phyloP scores from a whole-genome alignment of 2,888 invertebrate species.

The Meiosimyza platycephala region DNA sequence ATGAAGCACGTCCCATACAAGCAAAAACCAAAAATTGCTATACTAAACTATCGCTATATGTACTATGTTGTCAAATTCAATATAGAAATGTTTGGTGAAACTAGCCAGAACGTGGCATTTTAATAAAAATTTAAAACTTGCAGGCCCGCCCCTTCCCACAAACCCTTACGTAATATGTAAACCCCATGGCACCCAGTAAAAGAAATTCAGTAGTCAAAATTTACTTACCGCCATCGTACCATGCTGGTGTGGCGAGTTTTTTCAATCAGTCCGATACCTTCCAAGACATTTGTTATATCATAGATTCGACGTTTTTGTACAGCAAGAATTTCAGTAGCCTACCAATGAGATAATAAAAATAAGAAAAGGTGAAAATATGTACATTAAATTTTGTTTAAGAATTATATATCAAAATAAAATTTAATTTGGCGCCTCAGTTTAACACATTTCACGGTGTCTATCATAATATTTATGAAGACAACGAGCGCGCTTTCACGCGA shows the following conservation, averaged over 20 bases:
- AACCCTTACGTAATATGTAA: too few species aligned
- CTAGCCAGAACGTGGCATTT: too few species aligned
- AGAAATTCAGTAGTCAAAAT: too few species aligned
- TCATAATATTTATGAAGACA: background rate
- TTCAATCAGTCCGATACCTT: slow-evolving; percentile 84
- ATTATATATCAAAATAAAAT: slow-evolving; percentile 15
- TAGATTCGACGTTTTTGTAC: slow-evolving; percentile 85
- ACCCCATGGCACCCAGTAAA: too few species aligned
- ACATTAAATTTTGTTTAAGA: background rate
- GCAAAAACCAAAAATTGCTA: too few species aligned
- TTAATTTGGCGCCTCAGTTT: slow-evolving; percentile 38
- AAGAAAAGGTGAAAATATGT: slow-evolving; percentile 3
- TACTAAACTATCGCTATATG: too few species aligned
- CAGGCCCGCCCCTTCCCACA: too few species aligned
- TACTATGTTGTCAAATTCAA: too few species aligned
- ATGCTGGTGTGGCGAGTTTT: slow-evolving; percentile 81
- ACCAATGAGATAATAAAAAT: slow-evolving; percentile 33
- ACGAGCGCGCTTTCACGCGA: slow-evolving; percentile 25
- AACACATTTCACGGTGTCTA: slow-evolving; percentile 3
- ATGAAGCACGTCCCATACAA: too few species aligned
- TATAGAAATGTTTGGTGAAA: too few species aligned
- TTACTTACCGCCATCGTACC: slow-evolving; percentile 80
- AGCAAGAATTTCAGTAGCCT: slow-evolving; percentile 81
- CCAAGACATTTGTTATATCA: slow-evolving; percentile 85
- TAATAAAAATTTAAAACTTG: too few species aligned